Conservation (phyloP, 2,113 vertebrate genomes). For the Upupa epops region DNA sequence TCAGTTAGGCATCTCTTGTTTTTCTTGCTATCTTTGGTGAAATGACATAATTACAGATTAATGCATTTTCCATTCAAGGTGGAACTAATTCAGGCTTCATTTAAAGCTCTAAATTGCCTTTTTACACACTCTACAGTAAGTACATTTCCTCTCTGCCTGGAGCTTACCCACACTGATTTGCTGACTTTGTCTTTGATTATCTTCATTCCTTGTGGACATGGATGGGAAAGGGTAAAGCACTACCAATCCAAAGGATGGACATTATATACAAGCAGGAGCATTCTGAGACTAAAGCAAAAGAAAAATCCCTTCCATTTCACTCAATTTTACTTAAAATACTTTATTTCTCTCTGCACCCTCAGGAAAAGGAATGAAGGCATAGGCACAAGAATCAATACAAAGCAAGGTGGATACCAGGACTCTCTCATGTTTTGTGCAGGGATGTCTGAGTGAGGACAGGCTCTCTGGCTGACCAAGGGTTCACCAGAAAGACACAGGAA, state of each 20-base stretch:
- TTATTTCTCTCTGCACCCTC: not conserved
- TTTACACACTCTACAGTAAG: not conserved
- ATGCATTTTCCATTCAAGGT: not conserved
- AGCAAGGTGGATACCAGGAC: not conserved
- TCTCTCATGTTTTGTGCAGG: not conserved
- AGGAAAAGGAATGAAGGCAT: not conserved
- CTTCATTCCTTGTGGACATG: not conserved
- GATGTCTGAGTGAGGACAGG: not conserved
- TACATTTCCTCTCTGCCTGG: not conserved
- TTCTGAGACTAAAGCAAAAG: not conserved
- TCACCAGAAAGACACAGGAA: not conserved
- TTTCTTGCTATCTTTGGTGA: not conserved
- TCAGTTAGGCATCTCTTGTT: not conserved
- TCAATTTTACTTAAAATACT: not conserved
- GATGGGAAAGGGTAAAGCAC: not conserved
- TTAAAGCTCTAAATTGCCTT: not conserved
- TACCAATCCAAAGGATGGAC: not conserved
- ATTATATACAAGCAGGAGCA: not conserved
- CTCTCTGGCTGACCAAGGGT: not conserved
- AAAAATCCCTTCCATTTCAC: not conserved
- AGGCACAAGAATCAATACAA: not conserved
- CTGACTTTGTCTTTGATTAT: not conserved
- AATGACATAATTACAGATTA: not conserved
- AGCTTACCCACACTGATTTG: not conserved
- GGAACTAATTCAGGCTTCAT: not conserved